Conservation (phyloP, 2,888 invertebrate species). For the Caenorhabditis doughertyi region DNA sequence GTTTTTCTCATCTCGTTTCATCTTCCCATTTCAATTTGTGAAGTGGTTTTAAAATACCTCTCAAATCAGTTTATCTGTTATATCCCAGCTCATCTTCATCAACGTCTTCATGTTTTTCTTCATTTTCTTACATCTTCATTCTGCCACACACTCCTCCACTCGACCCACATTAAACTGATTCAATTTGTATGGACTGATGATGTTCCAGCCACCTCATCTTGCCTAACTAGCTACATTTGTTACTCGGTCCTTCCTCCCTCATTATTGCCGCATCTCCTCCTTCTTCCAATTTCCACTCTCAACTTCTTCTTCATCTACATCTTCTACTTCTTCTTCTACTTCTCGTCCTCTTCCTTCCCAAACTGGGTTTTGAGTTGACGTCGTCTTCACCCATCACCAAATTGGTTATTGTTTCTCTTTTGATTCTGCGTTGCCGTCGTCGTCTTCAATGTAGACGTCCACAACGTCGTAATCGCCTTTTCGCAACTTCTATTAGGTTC, state of each 20-base stretch:
- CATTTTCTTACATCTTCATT: conserved; percentile 2
- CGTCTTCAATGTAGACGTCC: conserved; percentile 19
- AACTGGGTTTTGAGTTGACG: conserved; percentile 64
- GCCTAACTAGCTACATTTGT: conserved; percentile 63
- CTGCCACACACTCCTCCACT: conserved; percentile 38
- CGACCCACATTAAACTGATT: conserved; percentile 65
- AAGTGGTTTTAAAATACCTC: background rate
- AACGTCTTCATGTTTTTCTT: background rate
- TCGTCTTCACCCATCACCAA: conserved; percentile 61
- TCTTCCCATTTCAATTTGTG: conserved; percentile 3
- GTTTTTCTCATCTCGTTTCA: conserved; percentile 2
- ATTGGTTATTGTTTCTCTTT: conserved; percentile 57
- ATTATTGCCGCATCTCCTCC: conserved; percentile 55
- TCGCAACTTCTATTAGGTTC: conserved; percentile 59
- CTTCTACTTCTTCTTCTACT: conserved; percentile 49
- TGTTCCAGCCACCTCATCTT: conserved; percentile 49
- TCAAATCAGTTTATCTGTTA: conserved; percentile 12
- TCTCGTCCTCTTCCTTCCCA: conserved; percentile 24
- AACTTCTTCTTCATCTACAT: conserved; percentile 42
- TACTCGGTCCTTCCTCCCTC: conserved; percentile 58
- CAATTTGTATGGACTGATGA: conserved; percentile 39
- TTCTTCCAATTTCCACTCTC: conserved; percentile 11
- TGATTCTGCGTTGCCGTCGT: conserved; percentile 1
- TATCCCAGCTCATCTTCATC: conserved; percentile 29
- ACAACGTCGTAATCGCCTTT: conserved; percentile 57